phyloP scores from a whole-genome alignment of 2,797 vertebrate genomes.

The Neopelma chrysocephalum region DNA sequence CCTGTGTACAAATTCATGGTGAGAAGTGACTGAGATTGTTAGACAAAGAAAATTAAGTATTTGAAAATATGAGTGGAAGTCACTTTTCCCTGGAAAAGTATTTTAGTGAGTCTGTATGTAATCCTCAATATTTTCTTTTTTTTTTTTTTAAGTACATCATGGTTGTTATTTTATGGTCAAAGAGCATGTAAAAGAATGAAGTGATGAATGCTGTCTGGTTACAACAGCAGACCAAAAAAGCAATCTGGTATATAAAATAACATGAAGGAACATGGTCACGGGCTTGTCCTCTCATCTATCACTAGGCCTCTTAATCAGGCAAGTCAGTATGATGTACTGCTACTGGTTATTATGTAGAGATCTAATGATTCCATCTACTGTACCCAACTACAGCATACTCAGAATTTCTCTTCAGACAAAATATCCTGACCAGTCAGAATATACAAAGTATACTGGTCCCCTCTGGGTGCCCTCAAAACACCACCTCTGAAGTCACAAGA shows the following conservation, averaged over 20 bases:
- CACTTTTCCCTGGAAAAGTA: neutral
- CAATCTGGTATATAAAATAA: neutral
- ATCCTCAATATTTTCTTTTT: neutral
- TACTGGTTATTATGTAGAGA: neutral
- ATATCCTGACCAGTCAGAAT: neutral
- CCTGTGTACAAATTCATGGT: neutral
- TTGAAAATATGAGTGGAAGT: neutral
- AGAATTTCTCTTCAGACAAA: neutral
- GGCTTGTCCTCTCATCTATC: neutral
- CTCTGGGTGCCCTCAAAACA: neutral
- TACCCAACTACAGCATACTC: neutral
- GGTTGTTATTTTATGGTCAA: neutral
- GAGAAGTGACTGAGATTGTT: neutral
- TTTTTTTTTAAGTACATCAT: neutral
- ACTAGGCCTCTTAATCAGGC: neutral
- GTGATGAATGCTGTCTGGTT: neutral
- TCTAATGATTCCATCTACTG: neutral
- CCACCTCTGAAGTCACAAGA: neutral
- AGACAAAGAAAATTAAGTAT: neutral
- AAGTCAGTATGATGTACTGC: neutral
- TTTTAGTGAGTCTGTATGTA: neutral
- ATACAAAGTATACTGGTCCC: neutral
- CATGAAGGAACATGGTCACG: neutral
- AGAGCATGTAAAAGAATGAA: neutral
- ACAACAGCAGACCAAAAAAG: neutral